Base-by-base conservation (phyloP, 2,113 vertebrate genomes). In the Caretta caretta region DNA sequence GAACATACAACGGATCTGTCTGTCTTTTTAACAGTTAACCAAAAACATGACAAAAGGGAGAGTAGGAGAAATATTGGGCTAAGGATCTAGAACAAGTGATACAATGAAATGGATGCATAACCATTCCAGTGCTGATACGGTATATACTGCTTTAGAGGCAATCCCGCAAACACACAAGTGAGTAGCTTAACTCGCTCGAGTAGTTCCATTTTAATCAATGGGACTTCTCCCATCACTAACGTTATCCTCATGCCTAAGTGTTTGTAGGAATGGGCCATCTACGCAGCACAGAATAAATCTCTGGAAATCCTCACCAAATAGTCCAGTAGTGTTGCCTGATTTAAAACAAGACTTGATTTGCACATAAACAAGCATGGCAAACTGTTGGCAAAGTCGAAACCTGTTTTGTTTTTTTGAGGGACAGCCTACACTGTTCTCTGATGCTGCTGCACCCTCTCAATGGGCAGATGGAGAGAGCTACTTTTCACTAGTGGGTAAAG, bases 221-320 rank as follows among this genome's bases (percentile, higher is more conserved):
- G 92, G 56, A 76, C 88, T 94, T 94, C 76, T 89, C 90, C 38
- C 53, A 50, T 72, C 56, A 90, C 65, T 90, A 57, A 94, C 85
- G 8, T 89, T 80, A 56, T 42, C n/a, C 89, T 65, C 24, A 6
- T 0, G 1, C 76, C 90, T 42, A 76, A 46, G 84, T 89, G 90
- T 78, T 35, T 85, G 29, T 65, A 80, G 53, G 85, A 83, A 83
- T 56, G 27, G 48, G 29, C 75, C 0, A 0, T 57, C 57, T 54
- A 83, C 57, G 42, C 17, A 94, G 3, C 25, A 53, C n/a, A 8
- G 49, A 83, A 80, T 83, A 85, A 76, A 89, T 83, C 10, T 83
- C 49, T 50, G 56, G n/a, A 90, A 1, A 0, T 92, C 50, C 13
- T 19, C 79, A 92, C 50, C 38, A 27, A 72, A 31, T 76, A 96